Conservation (phyloP, 2,113 vertebrate genomes). For the Panthera tigris region DNA sequence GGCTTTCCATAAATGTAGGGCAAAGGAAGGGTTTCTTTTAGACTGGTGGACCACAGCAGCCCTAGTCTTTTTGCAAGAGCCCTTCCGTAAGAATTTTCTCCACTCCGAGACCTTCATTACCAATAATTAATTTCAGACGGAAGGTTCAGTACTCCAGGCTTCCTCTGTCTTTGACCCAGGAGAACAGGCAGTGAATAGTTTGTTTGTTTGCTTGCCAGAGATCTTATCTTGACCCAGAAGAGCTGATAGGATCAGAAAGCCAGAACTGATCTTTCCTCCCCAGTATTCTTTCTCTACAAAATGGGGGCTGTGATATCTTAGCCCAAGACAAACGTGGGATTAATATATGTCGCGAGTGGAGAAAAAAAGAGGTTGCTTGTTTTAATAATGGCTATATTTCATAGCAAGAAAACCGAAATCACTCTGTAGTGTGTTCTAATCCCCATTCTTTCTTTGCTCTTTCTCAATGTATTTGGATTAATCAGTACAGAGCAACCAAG, state of each 20-base stretch:
- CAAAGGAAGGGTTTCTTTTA: neutral
- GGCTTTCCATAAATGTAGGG: neutral
- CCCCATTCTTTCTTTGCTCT: neutral
- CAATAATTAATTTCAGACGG: slow-evolving; percentile 59
- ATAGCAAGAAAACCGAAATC: neutral
- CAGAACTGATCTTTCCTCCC: neutral
- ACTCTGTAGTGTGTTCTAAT: neutral
- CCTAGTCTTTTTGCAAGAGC: neutral
- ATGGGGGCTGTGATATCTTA: neutral
- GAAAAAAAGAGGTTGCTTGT: neutral
- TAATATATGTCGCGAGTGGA: neutral
- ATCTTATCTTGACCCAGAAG: slow-evolving; percentile 1
- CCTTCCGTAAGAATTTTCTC: neutral
- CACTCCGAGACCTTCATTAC: neutral
- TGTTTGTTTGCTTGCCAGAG: slow-evolving; percentile 56
- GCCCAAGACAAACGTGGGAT: neutral
- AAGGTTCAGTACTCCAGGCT: neutral
- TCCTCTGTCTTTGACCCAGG: slow-evolving; percentile 56
- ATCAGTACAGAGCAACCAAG: slow-evolving; percentile 46
- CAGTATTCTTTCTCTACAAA: neutral
- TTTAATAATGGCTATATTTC: neutral
- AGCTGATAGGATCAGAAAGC: neutral
- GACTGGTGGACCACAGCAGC: neutral
- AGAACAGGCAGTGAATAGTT: slow-evolving; percentile 24
- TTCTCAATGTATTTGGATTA: slow-evolving; percentile 57